phyloP scores from a whole-genome alignment of 2,797 vertebrate species.

The Chelon labrosus region DNA sequence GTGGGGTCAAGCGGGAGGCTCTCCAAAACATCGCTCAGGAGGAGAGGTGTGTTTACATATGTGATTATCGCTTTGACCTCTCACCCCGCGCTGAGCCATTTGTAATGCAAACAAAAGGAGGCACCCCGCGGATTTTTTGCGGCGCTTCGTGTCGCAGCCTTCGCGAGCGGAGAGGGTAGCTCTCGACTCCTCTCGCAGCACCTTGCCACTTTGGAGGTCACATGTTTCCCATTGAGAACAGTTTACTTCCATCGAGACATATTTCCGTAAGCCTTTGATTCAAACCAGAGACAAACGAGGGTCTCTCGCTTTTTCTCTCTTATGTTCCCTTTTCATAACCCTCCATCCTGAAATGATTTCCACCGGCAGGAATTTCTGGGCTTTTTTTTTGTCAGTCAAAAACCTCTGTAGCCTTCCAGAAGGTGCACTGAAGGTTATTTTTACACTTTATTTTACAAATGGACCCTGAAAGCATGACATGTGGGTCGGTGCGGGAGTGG shows the following conservation, averaged over 20 bases:
- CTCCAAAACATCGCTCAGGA: conserved; percentile 51
- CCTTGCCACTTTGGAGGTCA: conserved; percentile 76
- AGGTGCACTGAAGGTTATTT: conserved; percentile 77
- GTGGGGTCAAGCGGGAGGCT: conserved; percentile 63
- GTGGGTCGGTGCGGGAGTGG: conserved; percentile 50
- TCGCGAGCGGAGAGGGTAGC: conserved; percentile 47
- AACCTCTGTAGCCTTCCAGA: conserved; percentile 55
- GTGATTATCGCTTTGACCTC: conserved; percentile 83
- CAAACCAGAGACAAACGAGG: conserved; percentile 80
- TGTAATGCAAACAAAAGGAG: conserved; percentile 77
- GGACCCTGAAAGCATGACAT: conserved; percentile 76
- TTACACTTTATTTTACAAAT: conserved; percentile 81
- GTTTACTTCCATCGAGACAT: conserved; percentile 83
- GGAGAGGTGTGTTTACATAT: conserved; percentile 77
- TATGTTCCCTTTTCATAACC: conserved; percentile 49
- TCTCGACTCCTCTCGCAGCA: conserved; percentile 57
- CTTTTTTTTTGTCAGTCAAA: conserved; percentile 25
- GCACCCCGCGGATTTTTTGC: conserved; percentile 60
- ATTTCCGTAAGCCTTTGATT: conserved; percentile 85
- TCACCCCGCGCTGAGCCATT: conserved; percentile 73
- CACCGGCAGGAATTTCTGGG: conserved; percentile 52
- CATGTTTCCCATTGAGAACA: conserved; percentile 84
- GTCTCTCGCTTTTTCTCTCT: conserved; percentile 51
- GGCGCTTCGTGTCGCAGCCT: conserved; percentile 49
- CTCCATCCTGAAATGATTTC: conserved; percentile 76